Evolutionary conservation across 2,888 invertebrate species (phyloP).

Genomic region (Microctonus hyperodae): DNA sequence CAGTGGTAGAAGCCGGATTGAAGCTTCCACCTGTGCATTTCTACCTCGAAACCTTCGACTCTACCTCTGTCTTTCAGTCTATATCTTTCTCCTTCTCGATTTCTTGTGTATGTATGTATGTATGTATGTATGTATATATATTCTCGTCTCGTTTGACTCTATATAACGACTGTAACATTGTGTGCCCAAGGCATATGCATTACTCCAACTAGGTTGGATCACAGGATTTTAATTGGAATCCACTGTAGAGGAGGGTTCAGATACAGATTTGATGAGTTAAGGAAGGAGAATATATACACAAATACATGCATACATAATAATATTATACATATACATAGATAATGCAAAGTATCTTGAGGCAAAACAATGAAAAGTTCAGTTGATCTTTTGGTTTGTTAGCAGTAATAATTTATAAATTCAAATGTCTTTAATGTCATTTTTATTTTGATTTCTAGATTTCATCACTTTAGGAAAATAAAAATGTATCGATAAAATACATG

Average conservation of each 20-base stretch:
- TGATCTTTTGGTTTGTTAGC: constrained; percentile 1
- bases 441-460: too few species aligned
- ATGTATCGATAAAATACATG: too few species aligned
- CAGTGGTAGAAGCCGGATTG: constrained; percentile 14
- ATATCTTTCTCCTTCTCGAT: neutral
- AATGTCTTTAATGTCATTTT: too few species aligned
- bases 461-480: too few species aligned
- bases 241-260: constrained; percentile 6
- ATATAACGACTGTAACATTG: constrained; percentile 16
- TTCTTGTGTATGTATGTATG: neutral
- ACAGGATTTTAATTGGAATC: constrained; percentile 27
- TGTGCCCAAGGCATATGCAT: constrained; percentile 17
- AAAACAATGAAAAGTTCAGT: constrained; percentile 1
- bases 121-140: neutral
- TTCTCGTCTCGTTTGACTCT: neutral
- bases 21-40: constrained; percentile 9
- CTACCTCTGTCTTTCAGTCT: neutral
- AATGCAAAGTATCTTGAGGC: constrained; percentile 14
- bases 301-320: neutral
- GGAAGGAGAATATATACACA: neutral
- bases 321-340: neutral
- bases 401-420: neutral
- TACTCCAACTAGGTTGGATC: constrained; percentile 21
- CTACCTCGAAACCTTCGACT: neutral
- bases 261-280: constrained; percentile 25